Evolutionary conservation across 1,140 invertebrate genomes (phyloP), one percentile per base, ranked within the genome.

Genomic region (Pseudomyrmex flavicornis): DNA sequence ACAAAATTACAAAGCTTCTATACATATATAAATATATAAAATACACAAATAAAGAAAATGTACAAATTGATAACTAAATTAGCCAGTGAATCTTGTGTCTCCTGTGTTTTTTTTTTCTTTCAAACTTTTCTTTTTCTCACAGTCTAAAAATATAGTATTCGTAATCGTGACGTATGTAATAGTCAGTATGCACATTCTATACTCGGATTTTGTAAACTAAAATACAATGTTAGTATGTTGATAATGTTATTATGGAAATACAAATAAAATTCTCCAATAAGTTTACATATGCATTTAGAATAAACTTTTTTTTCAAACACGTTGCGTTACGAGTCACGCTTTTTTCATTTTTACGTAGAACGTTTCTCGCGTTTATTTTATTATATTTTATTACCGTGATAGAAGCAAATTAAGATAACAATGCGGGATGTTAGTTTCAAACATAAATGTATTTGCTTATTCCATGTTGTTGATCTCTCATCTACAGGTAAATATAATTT

Each of bases 171-270:
- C 59, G 52, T 88, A 82, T 83, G 73, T 73, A 69, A 82, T 85
- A 87, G 75, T 69, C 61, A 83, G 85, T 75, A 86, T 90, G 88
- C 87, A 91, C 83, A 89, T 87, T 79, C 80, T 87, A 68, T 85
- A 90, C 82, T 90, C 84, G 22, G 61, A 82, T 91, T 91, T 91
- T 91, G 83, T 91, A 91, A 90, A 88, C 74, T 87, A 73, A 87
- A 89, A 15, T 75, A 75, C 73, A 72, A 89, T 66, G 83, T 83
- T 89, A 90, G 83, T 63, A 56, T 76, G 50, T 75, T 90, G 88
- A 86, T 85, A 83, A 88, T 88, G 85, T 90, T 88, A 86, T 74
- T 73, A 74, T 73, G 83, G 70, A 86, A 35, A 35, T 85, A 90
- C 62, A 84, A 91, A 91, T 89, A 91, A 89, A 89, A 87, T 12